Evolutionary conservation across 2,113 vertebrate genomes (phyloP).

Genomic region (Herpetotheres cachinnans): DNA sequence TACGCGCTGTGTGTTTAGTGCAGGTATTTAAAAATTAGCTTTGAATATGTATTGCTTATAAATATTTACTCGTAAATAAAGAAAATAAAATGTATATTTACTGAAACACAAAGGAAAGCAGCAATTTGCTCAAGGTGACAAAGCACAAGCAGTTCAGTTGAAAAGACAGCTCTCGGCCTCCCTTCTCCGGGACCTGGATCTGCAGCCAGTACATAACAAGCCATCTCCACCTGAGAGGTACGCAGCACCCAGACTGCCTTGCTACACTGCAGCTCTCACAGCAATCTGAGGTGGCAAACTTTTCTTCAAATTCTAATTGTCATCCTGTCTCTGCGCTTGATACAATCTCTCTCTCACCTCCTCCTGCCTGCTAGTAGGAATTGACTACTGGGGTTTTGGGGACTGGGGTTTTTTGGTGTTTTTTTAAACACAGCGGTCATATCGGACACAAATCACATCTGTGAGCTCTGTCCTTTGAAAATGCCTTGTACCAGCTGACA

Average conservation of each 20-base stretch:
- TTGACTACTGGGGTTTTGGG: no score
- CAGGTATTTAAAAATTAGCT: not conserved
- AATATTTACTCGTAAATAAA: not conserved
- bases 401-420: not conserved
- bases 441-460: not conserved
- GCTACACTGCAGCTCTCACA: no score
- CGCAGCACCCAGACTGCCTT: not conserved
- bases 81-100: not conserved
- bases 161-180: not conserved
- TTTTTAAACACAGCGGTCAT: not conserved
- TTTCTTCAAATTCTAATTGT: not conserved
- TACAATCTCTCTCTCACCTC: not conserved
- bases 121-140: not conserved
- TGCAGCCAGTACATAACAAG: not conserved
- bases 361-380: not conserved
- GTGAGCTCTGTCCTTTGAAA: not conserved
- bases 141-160: not conserved
- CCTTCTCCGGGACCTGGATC: not conserved
- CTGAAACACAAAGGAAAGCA: not conserved
- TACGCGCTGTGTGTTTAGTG: not conserved
- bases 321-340: not conserved
- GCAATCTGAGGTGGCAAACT: not conserved
- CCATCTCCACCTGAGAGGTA: accelerated
- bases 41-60: not conserved
- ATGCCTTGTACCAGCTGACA: not conserved